phyloP scores from a whole-genome alignment of 2,888 invertebrate genomes.

The Strigamia maritima region DNA sequence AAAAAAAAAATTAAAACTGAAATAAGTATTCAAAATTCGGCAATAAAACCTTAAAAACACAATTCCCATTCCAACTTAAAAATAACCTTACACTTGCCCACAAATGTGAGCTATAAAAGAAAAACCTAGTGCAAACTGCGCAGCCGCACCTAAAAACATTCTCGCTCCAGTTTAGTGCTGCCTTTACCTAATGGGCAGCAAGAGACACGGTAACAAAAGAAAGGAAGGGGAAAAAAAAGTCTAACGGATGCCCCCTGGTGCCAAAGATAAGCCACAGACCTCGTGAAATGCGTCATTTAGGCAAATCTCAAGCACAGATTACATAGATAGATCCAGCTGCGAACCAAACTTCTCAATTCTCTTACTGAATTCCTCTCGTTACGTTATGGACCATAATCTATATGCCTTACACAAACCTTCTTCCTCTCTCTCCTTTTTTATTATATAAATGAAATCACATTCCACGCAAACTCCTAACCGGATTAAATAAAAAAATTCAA shows the following conservation, averaged over 20 bases:
- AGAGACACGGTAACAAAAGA: neutral
- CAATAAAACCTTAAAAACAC: neutral
- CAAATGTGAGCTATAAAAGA: conserved; percentile 15
- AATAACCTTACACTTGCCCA: neutral
- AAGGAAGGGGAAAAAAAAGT: neutral
- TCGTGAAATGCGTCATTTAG: conserved; percentile 5
- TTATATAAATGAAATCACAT: neutral
- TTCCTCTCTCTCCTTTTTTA: neutral
- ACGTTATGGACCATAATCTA: conserved; percentile 6
- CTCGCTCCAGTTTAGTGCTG: conserved; percentile 15
- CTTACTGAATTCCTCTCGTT: conserved; percentile 15
- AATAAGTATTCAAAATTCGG: neutral
- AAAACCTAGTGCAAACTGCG: conserved; percentile 1
- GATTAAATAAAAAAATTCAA: neutral
- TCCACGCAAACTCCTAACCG: neutral
- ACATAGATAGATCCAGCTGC: conserved; percentile 15
- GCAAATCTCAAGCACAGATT: conserved; percentile 15
- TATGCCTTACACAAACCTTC: neutral
- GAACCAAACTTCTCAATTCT: conserved; percentile 9
- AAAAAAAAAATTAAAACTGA: neutral
- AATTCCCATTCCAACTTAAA: neutral
- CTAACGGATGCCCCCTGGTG: conserved; percentile 5
- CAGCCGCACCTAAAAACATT: conserved; percentile 15
- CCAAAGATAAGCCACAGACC: conserved; percentile 15
- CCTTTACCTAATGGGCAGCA: conserved; percentile 10